Conservation (phyloP, 30 jellyfish, hydroid and myxozoan species). For the Aurelia aurita region DNA sequence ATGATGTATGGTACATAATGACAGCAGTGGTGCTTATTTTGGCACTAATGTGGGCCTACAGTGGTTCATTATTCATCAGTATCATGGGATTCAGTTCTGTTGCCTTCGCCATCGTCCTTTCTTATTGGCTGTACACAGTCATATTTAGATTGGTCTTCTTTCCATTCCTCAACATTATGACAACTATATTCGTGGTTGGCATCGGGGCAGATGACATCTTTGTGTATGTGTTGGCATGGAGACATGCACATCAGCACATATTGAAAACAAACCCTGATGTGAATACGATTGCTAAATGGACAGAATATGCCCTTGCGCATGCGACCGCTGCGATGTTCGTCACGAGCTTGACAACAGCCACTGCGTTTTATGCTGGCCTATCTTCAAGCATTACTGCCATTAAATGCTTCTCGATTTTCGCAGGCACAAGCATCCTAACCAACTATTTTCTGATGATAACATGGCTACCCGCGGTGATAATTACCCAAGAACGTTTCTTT, state of each 20-base stretch:
- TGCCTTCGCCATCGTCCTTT: slow-evolving; percentile 60
- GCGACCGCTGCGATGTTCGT: slow-evolving; percentile 93
- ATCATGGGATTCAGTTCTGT: slow-evolving; percentile 69
- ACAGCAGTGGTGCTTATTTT: slow-evolving; percentile 60
- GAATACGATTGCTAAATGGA: slow-evolving; percentile 57
- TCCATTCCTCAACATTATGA: slow-evolving; percentile 83
- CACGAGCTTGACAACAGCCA: slow-evolving; percentile 87
- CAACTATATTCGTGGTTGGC: slow-evolving; percentile 82
- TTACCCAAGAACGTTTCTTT: slow-evolving; percentile 67
- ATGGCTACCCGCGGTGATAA: slow-evolving; percentile 78
- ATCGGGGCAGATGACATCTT: slow-evolving; percentile 90
- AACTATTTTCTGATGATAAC: slow-evolving; percentile 84
- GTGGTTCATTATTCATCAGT: slow-evolving; percentile 72
- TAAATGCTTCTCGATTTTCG: slow-evolving; percentile 80
- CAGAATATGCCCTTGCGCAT: slow-evolving; percentile 72
- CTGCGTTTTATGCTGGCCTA: slow-evolving; percentile 89
- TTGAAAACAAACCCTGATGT: slow-evolving; percentile 9
- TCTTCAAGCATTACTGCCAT: slow-evolving; percentile 75
- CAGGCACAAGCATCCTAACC: slow-evolving; percentile 80
- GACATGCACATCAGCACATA: slow-evolving; percentile 65
- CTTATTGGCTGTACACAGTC: slow-evolving; percentile 74
- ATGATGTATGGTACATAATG: slow-evolving; percentile 72
- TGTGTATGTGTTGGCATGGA: slow-evolving; percentile 82
- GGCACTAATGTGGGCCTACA: slow-evolving; percentile 71
- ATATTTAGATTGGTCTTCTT: slow-evolving; percentile 68